Conservation (phyloP, 2,797 vertebrate species). For the Microctenopoma steveboyesi region DNA sequence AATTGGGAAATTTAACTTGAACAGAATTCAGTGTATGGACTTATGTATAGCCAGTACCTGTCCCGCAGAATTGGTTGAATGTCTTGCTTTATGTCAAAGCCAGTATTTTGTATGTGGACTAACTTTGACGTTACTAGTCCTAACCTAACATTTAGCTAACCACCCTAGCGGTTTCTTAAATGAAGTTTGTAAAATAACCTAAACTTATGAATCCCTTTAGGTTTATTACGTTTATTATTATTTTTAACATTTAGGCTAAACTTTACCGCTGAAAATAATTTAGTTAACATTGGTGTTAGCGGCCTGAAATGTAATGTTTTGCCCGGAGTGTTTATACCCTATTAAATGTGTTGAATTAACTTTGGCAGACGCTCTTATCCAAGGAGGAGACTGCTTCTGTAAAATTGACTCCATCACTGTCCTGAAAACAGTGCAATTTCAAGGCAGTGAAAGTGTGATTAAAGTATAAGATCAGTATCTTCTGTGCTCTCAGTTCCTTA, state of each 20-base stretch:
- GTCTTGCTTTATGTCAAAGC: background rate
- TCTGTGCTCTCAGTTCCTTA: constrained; percentile 86
- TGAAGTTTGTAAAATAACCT: too few species aligned
- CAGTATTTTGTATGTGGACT: background rate
- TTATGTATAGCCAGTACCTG: background rate
- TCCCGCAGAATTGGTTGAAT: accelerated
- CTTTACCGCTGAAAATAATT: background rate
- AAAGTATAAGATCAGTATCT: background rate
- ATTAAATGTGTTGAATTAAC: background rate
- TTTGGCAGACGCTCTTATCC: too few species aligned
- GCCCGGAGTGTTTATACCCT: background rate
- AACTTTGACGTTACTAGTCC: background rate
- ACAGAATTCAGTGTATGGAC: too few species aligned
- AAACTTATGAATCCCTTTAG: background rate
- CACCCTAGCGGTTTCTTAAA: too few species aligned
- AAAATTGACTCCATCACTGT: background rate
- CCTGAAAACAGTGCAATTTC: background rate
- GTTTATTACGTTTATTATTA: background rate
- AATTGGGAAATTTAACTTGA: background rate
- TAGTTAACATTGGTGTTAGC: background rate
- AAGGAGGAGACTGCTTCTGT: too few species aligned
- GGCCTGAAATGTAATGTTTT: background rate
- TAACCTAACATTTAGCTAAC: background rate
- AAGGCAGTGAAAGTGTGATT: background rate
- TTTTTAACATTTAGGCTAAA: too few species aligned